Conservation (phyloP, 2,888 invertebrate genomes). For the Phragmatobia fuliginosa region DNA sequence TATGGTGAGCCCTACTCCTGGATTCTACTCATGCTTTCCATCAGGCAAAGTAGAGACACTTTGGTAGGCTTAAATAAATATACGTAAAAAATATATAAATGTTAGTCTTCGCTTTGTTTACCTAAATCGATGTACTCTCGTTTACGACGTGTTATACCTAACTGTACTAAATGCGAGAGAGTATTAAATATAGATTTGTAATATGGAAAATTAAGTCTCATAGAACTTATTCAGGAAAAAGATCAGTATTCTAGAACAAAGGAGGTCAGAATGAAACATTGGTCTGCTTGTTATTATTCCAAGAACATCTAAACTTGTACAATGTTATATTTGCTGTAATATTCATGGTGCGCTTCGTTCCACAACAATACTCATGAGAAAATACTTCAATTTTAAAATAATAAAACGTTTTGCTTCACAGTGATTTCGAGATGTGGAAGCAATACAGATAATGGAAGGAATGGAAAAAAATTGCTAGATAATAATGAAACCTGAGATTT, state of each 20-base stretch:
- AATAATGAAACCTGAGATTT: not conserved
- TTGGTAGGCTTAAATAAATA: too few species aligned
- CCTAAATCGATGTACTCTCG: too few species aligned
- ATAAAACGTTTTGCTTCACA: not conserved
- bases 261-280: not conserved
- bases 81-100: too few species aligned
- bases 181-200: too few species aligned
- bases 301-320: not conserved
- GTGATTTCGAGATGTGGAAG: not conserved
- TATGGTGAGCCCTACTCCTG: too few species aligned
- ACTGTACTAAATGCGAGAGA: too few species aligned
- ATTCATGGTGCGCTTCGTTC: not conserved
- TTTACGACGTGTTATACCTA: too few species aligned
- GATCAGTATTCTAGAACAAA: not conserved
- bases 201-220: not conserved
- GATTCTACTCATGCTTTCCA: too few species aligned
- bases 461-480: not conserved
- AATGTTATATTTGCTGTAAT: not conserved
- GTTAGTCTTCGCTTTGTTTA: too few species aligned
- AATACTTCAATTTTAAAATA: slow-evolving; percentile 11
- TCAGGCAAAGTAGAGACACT: too few species aligned
- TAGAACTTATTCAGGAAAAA: not conserved
- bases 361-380: slow-evolving; percentile 4
- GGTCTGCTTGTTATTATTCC: not conserved
- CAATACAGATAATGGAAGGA: not conserved